Percentiles rank a stretch among this genome's conserved stretches.
These are phyloP conservation scores for Palythoa grandis DNA, from an alignment of 92 coral and sea anemone genomes.

Conservation along the genomic window DNA sequence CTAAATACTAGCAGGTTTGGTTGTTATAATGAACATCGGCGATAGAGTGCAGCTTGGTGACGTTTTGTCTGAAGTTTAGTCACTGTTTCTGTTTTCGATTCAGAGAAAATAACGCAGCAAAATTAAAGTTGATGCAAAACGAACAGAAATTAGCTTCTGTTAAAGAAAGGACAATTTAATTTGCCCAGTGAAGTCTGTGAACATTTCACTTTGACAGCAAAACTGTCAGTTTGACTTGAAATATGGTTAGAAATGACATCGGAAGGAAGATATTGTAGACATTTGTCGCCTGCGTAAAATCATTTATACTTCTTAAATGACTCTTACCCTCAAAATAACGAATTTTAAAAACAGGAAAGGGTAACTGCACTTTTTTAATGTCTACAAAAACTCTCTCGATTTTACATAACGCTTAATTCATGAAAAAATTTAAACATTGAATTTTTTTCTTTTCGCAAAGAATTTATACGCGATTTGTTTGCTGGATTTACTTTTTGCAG, in stretches of 20 bases:
- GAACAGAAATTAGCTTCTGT: too few relatives aligned
- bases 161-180: not conserved
- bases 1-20: too few relatives aligned
- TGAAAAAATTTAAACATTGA: too few relatives aligned
- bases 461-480: not conserved
- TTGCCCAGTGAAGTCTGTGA: not conserved
- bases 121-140: too few relatives aligned
- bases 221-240: not conserved
- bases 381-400: not conserved
- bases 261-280: not conserved
- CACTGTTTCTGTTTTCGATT: too few relatives aligned
- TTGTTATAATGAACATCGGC: too few relatives aligned
- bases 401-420: not conserved
- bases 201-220: not conserved
- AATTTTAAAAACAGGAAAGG: not conserved
- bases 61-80: too few relatives aligned
- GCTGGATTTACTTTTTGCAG: not conserved
- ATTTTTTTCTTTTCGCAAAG: too few relatives aligned
- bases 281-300: not conserved
- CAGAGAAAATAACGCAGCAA: too few relatives aligned
- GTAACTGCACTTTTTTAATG: not conserved
- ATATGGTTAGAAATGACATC: not conserved
- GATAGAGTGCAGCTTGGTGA: too few relatives aligned
- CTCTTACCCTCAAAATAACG: not conserved
- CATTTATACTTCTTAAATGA: not conserved